These are phyloP conservation scores for Archips xylosteana DNA, from an alignment of 2,888 invertebrate genomes.

Conservation along the genomic window DNA sequence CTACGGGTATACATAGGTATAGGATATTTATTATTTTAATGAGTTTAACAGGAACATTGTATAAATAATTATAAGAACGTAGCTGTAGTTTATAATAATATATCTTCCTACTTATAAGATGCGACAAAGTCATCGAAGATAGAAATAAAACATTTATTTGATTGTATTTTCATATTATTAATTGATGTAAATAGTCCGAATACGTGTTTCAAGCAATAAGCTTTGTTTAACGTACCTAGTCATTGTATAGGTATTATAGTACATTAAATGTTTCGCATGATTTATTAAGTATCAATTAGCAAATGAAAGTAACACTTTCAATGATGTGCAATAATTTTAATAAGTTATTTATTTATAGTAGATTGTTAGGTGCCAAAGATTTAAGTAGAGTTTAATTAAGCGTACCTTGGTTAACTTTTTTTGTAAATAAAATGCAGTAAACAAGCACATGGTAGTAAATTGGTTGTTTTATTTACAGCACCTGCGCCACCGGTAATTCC, in stretches of 20 bases:
- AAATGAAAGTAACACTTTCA: conserved; percentile 55
- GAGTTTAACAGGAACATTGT: not conserved
- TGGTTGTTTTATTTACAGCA: conserved; percentile 20
- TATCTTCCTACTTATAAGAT: conserved; percentile 3
- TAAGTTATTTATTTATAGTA: conserved; percentile 2
- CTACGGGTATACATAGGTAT: not conserved
- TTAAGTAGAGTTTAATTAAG: not conserved
- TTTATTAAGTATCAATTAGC: conserved; percentile 43
- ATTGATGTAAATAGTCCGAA: conserved; percentile 51
- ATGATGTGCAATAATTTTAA: conserved; percentile 43
- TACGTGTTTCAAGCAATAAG: conserved; percentile 82
- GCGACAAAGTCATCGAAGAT: conserved; percentile 1
- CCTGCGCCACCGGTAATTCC: too few relatives aligned
- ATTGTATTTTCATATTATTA: conserved; percentile 8
- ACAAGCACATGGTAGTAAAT: conserved; percentile 18
- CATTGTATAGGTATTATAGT: conserved; percentile 30
- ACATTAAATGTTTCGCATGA: conserved; percentile 44
- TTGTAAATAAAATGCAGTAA: conserved; percentile 32
- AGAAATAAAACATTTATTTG: conserved; percentile 1
- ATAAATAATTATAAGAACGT: conserved; percentile 1
- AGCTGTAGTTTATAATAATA: not conserved
- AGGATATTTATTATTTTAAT: not conserved
- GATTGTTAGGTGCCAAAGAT: conserved; percentile 5
- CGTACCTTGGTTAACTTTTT: not conserved
- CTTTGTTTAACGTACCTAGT: conserved; percentile 42